Conservation (phyloP, 1,140 invertebrate genomes). For the Plutomurus gul region DNA sequence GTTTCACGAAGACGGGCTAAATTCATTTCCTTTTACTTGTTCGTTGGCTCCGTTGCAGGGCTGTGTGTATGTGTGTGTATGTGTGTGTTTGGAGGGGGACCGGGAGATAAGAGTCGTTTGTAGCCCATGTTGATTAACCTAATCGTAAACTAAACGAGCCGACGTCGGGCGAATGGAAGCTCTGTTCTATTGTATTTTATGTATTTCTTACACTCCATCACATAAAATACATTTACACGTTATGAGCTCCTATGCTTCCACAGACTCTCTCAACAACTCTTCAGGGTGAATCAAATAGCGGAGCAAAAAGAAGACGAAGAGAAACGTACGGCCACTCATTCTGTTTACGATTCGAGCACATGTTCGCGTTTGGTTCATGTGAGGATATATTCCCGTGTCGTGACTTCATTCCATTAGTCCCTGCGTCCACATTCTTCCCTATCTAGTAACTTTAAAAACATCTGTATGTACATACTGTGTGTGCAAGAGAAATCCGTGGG, state of each 20-base stretch:
- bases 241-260: neutral
- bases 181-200: neutral
- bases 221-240: conserved; percentile 27
- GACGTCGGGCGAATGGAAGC: neutral
- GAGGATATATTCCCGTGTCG: neutral
- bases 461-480: neutral
- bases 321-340: neutral
- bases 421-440: neutral
- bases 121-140: conserved; percentile 1
- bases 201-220: neutral
- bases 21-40: neutral
- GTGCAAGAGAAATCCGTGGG: neutral
- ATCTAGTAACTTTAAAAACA: neutral
- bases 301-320: neutral
- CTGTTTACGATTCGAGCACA: neutral
- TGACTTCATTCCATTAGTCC: neutral
- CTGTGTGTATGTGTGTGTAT: too few species aligned
- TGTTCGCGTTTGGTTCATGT: neutral
- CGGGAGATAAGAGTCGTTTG: neutral
- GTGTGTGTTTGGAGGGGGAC: neutral
- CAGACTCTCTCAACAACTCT: neutral
- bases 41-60: neutral
- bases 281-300: neutral
- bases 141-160: conserved; percentile 8
- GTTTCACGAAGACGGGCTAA: neutral